Percentiles rank a stretch among this genome's conserved stretches.
These are phyloP conservation scores for Coptotermes formosanus DNA, from an alignment of 1,140 invertebrate genomes.

Conservation along the genomic window DNA sequence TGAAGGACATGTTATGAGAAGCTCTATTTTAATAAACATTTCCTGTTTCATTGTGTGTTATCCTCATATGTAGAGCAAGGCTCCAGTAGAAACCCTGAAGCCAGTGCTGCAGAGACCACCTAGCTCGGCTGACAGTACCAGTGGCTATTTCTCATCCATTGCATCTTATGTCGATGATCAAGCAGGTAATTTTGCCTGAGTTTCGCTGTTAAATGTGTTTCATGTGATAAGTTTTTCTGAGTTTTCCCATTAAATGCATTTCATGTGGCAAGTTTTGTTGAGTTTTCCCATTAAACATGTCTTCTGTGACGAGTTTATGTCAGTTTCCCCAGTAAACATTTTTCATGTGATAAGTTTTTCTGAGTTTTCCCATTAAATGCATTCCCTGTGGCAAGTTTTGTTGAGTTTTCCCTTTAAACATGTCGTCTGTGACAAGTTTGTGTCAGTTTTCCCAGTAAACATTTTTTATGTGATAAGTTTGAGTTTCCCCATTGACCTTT, in stretches of 20 bases:
- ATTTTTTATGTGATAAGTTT: neutral
- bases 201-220: neutral
- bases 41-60: too few relatives aligned
- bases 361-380: neutral
- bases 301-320: too few relatives aligned
- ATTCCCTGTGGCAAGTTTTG: neutral
- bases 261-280: too few relatives aligned
- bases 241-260: too few relatives aligned
- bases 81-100: constrained; percentile 26
- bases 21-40: too few relatives aligned
- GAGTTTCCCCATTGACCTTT: too few relatives aligned
- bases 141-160: constrained; percentile 58
- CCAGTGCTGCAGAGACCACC: constrained; percentile 38
- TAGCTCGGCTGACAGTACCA: constrained; percentile 55
- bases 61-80: constrained; percentile 33
- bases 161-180: constrained; percentile 41
- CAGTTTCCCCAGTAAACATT: too few relatives aligned
- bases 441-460: neutral
- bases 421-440: too few relatives aligned
- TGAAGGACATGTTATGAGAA: too few relatives aligned
- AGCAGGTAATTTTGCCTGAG: constrained; percentile 37
- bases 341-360: constrained; percentile 34
- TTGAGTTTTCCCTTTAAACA: too few relatives aligned
- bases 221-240: neutral
- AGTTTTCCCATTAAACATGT: too few relatives aligned